Base-by-base conservation (phyloP, 2,113 vertebrate species). In the Triplophysa siluroides region DNA sequence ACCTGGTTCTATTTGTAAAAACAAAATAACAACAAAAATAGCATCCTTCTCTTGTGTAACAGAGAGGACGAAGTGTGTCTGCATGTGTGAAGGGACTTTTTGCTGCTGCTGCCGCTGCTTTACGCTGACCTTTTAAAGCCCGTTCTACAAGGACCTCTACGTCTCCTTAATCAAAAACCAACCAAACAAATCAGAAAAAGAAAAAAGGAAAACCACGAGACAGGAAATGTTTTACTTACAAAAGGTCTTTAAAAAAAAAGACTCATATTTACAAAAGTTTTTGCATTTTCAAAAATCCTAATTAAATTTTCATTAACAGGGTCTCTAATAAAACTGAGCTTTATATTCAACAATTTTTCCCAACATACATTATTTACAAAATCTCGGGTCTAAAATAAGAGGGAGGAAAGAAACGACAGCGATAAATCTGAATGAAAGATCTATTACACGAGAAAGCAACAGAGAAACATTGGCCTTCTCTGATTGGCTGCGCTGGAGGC, bases 311-410 rank as follows among this genome's bases (percentile, higher is more conserved):
- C 19, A 68, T 47, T 75, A 81, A 67, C 79, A 76, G 71, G 47
- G 61, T 65, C 50, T 73, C 52, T 50, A 70, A 67, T 78, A 65
- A 78, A 83, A 54, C 63, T n/a, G n/a, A 63, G 43, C 26, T 29
- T 63, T 79, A 67, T 45, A 67, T 67, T 66, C n/a, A 65, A 76
- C 19, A 64, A 45, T 79, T 52, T 9, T 66, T 47, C 18, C 66
- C 19, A 80, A 64, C 68, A 77, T 76, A 77, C 72, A 80, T 65
- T 80, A 80, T 80, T 77, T 77, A 80, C 82, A 83, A 16, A 45
- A 64, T 58, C 43, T 76, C 23, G 16, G 45, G 54, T 23, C 43
- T 75, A 45, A 62, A 64, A 70, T 18, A 63, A 26, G 18, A 65
- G 3, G 8, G 65, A 9, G 23, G 33, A 21, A 21, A 29, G 56